Evolutionary conservation across 2,888 invertebrate species (phyloP), one percentile per base, ranked within the genome.

Genomic region (Paralinhomoeus sp.): DNA sequence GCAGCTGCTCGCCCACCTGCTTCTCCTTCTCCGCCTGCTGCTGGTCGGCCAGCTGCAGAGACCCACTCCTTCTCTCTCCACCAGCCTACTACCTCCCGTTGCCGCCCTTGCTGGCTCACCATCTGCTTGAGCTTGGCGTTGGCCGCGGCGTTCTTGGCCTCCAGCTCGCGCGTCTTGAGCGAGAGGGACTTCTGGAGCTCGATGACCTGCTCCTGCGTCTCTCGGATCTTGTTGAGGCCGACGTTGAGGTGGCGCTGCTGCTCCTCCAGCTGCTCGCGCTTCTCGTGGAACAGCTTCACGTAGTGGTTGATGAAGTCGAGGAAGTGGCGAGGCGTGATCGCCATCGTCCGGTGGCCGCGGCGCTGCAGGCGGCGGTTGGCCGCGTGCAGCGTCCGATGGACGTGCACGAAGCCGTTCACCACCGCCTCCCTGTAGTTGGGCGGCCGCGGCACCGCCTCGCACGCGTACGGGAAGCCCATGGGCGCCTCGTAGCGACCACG

Each of bases 251-350:
- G 97, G 22, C 93, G 71, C 46, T 99, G 93, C 61, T 97, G 93
- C 60, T 99, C 97, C 64, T 99, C 97, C 45, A 99, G 71, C 64
- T 97, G 93, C 2, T 85, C 82, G 36, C 93, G 76, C 64, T 99
- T 99, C 66, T 99, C 97, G 52, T 83, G 81, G 67, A 89, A 87
- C 49, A 97, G 66, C 62, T 89, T 89, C 37, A 68, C 93, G 71
- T 91, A 93, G 69, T 99, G 97, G 65, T 89, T 83, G 61, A 99
- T 99, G 62, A 97, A 97, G 68, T 99, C 97, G 46, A 99, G 69
- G 67, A 89, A 99, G 68, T 97, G 93, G 67, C 81, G 73, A 3
- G 97, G 97, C 13, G 97, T 97, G 49, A 97, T 87, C 20, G 91
- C 84, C 80, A 87, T 91, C 18, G 85, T 87, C 48, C 89, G 74